Conservation (phyloP, 2,888 invertebrate genomes). For the Drosophila nr. perissopoda region DNA sequence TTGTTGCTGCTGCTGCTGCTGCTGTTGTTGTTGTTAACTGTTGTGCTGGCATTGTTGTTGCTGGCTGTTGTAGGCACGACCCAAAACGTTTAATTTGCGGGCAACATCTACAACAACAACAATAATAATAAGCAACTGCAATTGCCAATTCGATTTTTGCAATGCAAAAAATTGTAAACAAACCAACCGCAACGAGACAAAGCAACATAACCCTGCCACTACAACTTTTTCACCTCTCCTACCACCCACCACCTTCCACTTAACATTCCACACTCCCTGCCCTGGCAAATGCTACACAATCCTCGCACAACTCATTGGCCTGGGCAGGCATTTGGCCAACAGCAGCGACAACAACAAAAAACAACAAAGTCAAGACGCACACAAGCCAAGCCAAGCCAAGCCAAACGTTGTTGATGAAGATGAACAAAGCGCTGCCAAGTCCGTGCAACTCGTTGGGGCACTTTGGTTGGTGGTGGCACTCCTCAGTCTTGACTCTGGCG, state of each 20-base stretch:
- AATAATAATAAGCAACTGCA: constrained; percentile 39
- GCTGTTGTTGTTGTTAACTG: constrained; percentile 8
- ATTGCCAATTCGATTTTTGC: constrained; percentile 59
- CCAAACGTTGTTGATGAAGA: constrained; percentile 1
- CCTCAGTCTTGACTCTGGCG: constrained; percentile 41
- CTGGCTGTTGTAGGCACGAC: constrained; percentile 55
- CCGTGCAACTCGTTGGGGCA: constrained; percentile 36
- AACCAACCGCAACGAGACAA: constrained; percentile 57
- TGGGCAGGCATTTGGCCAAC: constrained; percentile 37
- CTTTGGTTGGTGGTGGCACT: constrained; percentile 18
- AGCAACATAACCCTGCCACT: constrained; percentile 5
- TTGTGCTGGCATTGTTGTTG: constrained; percentile 14
- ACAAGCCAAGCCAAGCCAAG: constrained; percentile 14
- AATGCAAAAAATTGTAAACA: constrained; percentile 61
- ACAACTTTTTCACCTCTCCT: neutral
- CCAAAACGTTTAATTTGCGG: constrained; percentile 69
- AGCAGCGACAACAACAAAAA: constrained; percentile 6
- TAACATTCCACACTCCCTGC: neutral
- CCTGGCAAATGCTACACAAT: constrained; percentile 24
- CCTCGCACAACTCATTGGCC: constrained; percentile 43
- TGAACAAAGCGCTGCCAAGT: constrained; percentile 11
- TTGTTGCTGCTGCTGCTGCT: constrained; percentile 7
- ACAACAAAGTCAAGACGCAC: constrained; percentile 1
- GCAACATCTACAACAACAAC: constrained; percentile 30
- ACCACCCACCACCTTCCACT: neutral